These are phyloP conservation scores for Scaptomyza tumidula DNA, from an alignment of 2,888 invertebrate genomes.

Conservation along the genomic window DNA sequence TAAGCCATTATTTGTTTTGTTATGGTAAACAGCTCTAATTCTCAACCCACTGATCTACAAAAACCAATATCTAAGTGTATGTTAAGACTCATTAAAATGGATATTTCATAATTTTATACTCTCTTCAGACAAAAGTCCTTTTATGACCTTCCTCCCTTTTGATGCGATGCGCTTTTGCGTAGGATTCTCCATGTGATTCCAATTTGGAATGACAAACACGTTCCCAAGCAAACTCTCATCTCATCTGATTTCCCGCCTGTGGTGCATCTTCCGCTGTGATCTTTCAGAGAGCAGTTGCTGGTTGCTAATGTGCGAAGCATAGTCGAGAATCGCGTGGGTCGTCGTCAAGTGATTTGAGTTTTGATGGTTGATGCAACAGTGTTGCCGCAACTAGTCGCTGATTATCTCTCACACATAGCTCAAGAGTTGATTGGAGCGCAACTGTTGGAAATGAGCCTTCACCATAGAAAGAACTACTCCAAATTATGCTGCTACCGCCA, in stretches of 20 bases:
- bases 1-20: neutral
- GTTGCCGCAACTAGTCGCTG: constrained; percentile 48
- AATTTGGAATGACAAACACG: constrained; percentile 63
- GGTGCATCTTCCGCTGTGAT: constrained; percentile 61
- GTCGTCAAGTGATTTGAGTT: constrained; percentile 1
- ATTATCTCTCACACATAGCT: constrained; percentile 49
- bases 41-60: constrained; percentile 46
- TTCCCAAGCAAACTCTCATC: constrained; percentile 34
- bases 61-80: constrained; percentile 31
- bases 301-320: constrained; percentile 65
- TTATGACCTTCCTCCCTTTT: constrained; percentile 46
- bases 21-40: neutral
- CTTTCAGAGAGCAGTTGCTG: constrained; percentile 8
- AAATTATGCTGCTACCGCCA: constrained; percentile 60
- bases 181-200: constrained; percentile 37
- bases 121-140: constrained; percentile 45
- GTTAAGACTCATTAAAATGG: constrained; percentile 26
- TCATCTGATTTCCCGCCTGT: constrained; percentile 49
- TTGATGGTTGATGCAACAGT: constrained; percentile 47
- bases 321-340: constrained; percentile 60
- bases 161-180: constrained; percentile 53
- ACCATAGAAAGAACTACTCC: constrained; percentile 36
- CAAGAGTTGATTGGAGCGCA: constrained; percentile 52
- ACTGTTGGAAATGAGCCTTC: constrained; percentile 49
- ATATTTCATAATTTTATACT: constrained; percentile 13